Evolutionary conservation across 2,888 invertebrate genomes (phyloP), one percentile per base, ranked within the genome.

Genomic region (Spodoptera picta): DNA sequence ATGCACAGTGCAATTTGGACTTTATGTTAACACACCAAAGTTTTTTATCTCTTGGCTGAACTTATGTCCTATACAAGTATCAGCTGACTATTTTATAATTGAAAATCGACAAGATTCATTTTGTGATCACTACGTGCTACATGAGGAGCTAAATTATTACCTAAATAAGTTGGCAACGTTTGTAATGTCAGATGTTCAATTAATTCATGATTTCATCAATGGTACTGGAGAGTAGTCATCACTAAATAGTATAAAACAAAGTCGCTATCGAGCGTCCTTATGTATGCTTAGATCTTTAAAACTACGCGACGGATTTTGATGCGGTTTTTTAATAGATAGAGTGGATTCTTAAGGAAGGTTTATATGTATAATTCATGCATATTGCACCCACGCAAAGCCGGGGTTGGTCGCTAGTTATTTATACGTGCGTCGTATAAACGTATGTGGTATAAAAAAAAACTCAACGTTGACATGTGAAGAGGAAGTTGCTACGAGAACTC

Each of bases 1-100:
- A 63, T 65, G 46, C 55, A 63, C 79, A 75, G 36, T 70, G 60
- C 55, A 83, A 77, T 84, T 66, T 81, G 69, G 79, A 67, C 83
- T 79, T 75, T 87, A 83, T 24, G 4, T 4, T 44, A 31, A 60
- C 10, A 12, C 0, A 4, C 44, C 76, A 82, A 70, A 69, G 80
- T 43, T 63, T 70, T 75, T 65, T 49, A 24, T 60, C 19, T 60
- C 27, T 51, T 56, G 45, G 6, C 6, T 27, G 9, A 0, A 31
- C 19, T 53, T 58, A 27, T 65, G 27, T 45, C 27, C 62, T 61
- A 27, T 56, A 51, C 54, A 24, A 68, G 69, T 71, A 69, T 64
- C 54, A 69, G 57, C 63, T 57, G 69, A 76, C 68, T 67, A 70
- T 72, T 78, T 74, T 75, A 72, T 74, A 75, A 80, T 79, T 75